Conservation (phyloP, 2,888 invertebrate genomes). For the Drosophila phalerata region DNA sequence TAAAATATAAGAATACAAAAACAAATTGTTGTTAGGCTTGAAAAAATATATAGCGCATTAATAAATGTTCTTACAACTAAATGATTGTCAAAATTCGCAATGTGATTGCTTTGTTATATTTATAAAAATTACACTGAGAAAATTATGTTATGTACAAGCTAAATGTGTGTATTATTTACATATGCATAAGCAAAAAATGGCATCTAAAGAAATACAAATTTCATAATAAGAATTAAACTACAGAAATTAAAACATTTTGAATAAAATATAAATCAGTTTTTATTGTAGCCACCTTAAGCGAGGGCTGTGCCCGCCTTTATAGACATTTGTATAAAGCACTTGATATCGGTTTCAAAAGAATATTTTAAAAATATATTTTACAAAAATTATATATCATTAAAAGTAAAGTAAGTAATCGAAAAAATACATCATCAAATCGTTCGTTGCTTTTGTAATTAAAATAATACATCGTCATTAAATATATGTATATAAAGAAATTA, state of each 20-base stretch:
- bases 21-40: constrained; percentile 64
- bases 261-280: constrained; percentile 55
- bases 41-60: constrained; percentile 52
- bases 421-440: constrained; percentile 47
- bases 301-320: constrained; percentile 47
- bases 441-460: constrained; percentile 48
- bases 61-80: constrained; percentile 50
- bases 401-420: constrained; percentile 26
- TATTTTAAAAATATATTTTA: constrained; percentile 49
- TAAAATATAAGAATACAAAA: constrained; percentile 65
- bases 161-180: constrained; percentile 17
- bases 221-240: constrained; percentile 20
- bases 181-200: constrained; percentile 9
- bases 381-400: constrained; percentile 48
- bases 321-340: constrained; percentile 49
- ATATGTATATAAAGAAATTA: constrained; percentile 21
- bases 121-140: constrained; percentile 73
- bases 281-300: constrained; percentile 57
- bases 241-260: constrained; percentile 28
- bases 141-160: constrained; percentile 51
- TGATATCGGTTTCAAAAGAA: constrained; percentile 33
- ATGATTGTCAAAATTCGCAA: constrained; percentile 4
- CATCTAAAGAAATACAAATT: constrained; percentile 12
- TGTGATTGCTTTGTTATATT: not conserved
- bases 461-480: constrained; percentile 44